Base-by-base conservation (phyloP, 1,140 invertebrate species). In the Drosophila kikkawai region DNA sequence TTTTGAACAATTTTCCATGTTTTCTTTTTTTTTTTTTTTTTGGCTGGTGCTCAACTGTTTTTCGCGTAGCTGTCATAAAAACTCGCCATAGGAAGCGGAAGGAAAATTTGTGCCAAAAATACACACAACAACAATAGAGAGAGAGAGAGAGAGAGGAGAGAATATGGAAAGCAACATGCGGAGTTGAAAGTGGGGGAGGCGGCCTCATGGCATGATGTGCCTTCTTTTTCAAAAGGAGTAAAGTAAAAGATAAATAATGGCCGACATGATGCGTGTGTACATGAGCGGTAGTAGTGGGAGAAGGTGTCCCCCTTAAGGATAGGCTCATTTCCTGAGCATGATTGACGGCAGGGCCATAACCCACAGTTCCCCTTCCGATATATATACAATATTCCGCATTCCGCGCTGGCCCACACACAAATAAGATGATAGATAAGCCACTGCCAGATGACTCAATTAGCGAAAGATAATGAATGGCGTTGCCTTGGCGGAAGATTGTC, bases 241-340 rank as follows among this genome's bases (percentile, higher is more conserved):
- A 29, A 87, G 83, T 87, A 78, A 80, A 86, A 87, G 73, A 87
- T 88, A 88, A 87, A 88, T 87, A 88, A 87, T 87, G 68, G 84
- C 80, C 65, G 36, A 68, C 71, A 70, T 88, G 83, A 86, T 87
- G 84, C 78, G 85, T 63, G 68, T 48, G 63, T 63, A 60, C 75
- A 75, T 48, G 53, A 55, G 51, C 9, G 17, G 17, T 37, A 6
- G 26, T 13, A 5, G 45, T 9, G 51, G 9, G 51, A 26, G n/a
- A 19, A 19, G 56, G 42, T 11, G 47, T 17, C 22, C 48, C 12
- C 26, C 15, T 26, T 17, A 26, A 45, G 57, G 63, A 69, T 70
- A 73, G 58, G 56, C 47, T 66, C 78, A 48, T 66, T 66, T 57
- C 58, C 37, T 48, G 68, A 39, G 57, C 60, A 82, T 86, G 83